Evolutionary conservation across 1,140 invertebrate genomes (phyloP).

Genomic region (Wiebesia pumilae): DNA sequence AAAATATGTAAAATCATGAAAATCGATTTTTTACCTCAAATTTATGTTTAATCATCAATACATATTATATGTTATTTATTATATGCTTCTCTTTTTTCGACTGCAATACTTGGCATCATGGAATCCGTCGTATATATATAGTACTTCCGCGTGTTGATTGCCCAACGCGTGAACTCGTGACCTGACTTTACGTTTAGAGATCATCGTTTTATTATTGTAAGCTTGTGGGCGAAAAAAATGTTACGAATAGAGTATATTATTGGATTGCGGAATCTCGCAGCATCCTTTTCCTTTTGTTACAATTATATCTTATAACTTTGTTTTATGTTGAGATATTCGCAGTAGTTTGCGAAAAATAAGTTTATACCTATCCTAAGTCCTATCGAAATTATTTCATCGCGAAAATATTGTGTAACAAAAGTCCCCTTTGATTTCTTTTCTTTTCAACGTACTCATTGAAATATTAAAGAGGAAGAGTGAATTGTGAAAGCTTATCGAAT

Average conservation of each 20-base stretch:
- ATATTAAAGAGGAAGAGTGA: too few species aligned
- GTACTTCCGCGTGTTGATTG: neutral
- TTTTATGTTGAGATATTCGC: neutral
- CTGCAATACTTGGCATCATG: neutral
- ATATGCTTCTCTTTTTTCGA: too few species aligned
- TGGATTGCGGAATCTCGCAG: conserved; percentile 6
- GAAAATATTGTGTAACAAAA: too few species aligned
- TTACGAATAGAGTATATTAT: neutral
- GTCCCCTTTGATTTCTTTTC: too few species aligned
- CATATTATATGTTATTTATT: too few species aligned
- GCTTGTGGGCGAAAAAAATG: neutral
- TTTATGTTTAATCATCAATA: neutral
- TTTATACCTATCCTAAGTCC: neutral
- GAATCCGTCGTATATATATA: neutral
- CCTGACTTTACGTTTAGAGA: neutral
- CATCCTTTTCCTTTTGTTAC: neutral
- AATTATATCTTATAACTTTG: neutral
- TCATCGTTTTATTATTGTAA: conserved; percentile 23
- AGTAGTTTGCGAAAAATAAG: neutral
- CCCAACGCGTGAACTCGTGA: neutral
- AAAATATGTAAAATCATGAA: too few species aligned
- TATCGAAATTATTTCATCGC: neutral
- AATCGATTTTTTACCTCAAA: neutral
- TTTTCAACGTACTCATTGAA: too few species aligned
- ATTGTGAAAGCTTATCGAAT: too few species aligned